Conservation (phyloP, 37 sponge, comb jelly and placozoan species). For the Cladorhizidae sp. region DNA sequence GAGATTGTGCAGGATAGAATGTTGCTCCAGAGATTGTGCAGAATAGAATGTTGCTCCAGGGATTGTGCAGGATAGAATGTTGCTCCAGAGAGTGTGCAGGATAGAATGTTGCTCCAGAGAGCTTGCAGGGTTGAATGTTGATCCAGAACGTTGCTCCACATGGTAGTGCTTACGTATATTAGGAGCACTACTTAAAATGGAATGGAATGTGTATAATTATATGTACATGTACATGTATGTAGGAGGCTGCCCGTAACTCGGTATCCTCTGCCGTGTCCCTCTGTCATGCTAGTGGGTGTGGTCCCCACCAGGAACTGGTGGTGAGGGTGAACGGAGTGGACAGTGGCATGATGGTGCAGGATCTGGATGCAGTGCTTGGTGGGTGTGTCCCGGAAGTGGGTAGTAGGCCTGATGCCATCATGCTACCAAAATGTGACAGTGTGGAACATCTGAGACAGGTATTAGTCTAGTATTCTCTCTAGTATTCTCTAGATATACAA, state of each 20-base stretch:
- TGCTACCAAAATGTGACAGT: slow-evolving; percentile 89
- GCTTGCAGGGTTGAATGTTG: too few relatives aligned
- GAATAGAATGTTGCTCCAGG: too few relatives aligned
- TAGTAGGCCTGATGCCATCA: slow-evolving; percentile 72
- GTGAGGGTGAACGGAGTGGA: slow-evolving; percentile 82
- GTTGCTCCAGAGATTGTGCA: too few relatives aligned
- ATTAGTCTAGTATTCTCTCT: not conserved
- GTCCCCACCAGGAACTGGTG: slow-evolving; percentile 53
- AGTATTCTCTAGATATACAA: too few relatives aligned
- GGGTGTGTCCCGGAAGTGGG: not conserved
- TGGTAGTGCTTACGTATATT: too few relatives aligned
- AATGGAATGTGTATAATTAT: not conserved
- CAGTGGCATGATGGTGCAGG: slow-evolving; percentile 57
- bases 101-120: too few relatives aligned
- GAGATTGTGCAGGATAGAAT: too few relatives aligned
- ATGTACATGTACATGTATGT: not conserved
- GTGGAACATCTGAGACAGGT: slow-evolving; percentile 67
- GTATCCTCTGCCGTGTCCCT: slow-evolving; percentile 43
- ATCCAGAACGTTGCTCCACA: too few relatives aligned
- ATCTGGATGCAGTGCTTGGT: slow-evolving; percentile 61
- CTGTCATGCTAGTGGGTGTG: slow-evolving; percentile 4
- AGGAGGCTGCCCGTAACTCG: slow-evolving; percentile 63
- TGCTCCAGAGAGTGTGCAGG: too few relatives aligned
- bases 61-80: too few relatives aligned
- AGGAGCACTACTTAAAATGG: too few relatives aligned